These are phyloP conservation scores for Numenius phaeopus DNA, from an alignment of 2,797 vertebrate species.

Conservation along the genomic window DNA sequence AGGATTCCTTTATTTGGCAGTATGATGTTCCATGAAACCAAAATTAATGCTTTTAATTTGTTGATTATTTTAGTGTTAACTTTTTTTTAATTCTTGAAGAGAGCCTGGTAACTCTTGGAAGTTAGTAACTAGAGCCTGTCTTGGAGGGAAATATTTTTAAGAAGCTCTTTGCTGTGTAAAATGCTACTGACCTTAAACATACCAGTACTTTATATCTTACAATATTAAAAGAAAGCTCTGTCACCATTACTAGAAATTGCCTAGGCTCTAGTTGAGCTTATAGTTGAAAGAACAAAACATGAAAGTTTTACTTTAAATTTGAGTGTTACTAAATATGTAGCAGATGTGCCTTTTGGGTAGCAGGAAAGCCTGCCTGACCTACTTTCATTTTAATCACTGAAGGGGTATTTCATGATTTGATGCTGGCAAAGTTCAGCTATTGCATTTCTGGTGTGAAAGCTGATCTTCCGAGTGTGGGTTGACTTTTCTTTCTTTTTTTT, in stretches of 20 bases:
- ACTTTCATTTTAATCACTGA: slow-evolving; percentile 17
- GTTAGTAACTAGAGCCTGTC: not conserved
- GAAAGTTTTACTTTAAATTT: not conserved
- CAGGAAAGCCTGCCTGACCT: slow-evolving; percentile 8
- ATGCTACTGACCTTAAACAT: not conserved
- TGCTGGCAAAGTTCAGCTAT: not conserved
- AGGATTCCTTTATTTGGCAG: not conserved
- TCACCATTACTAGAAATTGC: not conserved
- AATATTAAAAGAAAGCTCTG: not conserved
- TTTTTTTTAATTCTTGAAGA: not conserved
- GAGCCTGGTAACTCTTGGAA: not conserved
- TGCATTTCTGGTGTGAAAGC: not conserved
- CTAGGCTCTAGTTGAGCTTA: not conserved
- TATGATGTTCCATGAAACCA: not conserved
- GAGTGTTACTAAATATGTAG: not conserved
- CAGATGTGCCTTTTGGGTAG: not conserved
- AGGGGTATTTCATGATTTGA: not conserved
- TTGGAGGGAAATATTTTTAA: not conserved
- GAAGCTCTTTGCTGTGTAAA: not conserved
- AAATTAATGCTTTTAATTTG: not conserved
- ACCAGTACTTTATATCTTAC: not conserved
- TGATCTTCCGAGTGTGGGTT: not conserved
- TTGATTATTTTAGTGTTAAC: not conserved
- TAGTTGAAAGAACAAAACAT: not conserved
- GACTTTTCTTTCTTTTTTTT: not conserved